phyloP scores from a whole-genome alignment of 2,888 invertebrate species.

The Margaritifera margaritifera region DNA sequence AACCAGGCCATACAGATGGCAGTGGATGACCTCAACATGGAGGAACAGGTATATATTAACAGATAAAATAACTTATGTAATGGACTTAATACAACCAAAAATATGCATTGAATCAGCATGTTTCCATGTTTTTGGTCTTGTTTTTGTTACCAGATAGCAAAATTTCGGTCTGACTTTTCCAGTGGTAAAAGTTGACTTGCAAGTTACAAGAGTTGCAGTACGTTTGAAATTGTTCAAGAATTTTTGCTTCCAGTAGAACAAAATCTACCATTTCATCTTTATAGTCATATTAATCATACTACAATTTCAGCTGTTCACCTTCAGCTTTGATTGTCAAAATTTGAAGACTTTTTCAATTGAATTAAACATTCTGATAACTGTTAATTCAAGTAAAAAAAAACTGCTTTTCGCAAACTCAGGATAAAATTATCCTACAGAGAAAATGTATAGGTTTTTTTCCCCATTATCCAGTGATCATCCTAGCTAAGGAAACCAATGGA shows the following conservation, averaged over 20 bases:
- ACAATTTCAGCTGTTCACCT: background rate
- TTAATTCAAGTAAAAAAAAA: no score
- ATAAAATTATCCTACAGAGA: no score
- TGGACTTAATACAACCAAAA: background rate
- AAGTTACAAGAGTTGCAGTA: background rate
- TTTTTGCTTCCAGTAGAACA: background rate
- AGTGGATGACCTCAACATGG: conserved; percentile 54
- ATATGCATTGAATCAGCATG: background rate
- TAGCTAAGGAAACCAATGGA: no score
- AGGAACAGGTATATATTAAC: conserved; percentile 25
- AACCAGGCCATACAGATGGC: conserved; percentile 61
- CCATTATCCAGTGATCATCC: no score
- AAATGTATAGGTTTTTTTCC: no score
- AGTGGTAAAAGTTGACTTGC: conserved; percentile 1
- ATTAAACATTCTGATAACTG: no score
- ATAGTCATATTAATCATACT: background rate
- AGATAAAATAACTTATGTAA: no score
- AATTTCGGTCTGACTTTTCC: background rate
- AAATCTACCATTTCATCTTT: background rate
- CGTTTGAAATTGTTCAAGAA: background rate
- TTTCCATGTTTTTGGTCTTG: background rate
- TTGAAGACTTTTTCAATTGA: no score
- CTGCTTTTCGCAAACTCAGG: no score
- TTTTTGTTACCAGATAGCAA: background rate
- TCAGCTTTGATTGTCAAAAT: background rate